Percentiles rank a stretch among this genome's conserved stretches.
phyloP scores from a whole-genome alignment of 2,797 vertebrate species.

The Pampus argenteus region DNA sequence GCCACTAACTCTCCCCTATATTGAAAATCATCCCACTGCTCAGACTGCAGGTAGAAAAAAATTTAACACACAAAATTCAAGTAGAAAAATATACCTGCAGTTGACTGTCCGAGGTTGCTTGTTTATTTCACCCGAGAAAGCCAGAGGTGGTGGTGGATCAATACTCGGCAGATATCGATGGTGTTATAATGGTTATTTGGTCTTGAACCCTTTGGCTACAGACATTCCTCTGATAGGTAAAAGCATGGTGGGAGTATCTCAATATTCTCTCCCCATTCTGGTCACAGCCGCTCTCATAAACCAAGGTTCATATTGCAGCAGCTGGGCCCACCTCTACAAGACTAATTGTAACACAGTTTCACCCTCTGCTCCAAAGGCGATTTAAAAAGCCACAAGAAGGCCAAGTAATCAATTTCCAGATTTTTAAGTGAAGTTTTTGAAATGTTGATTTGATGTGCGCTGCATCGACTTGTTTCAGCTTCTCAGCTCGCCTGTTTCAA shows the following conservation, averaged over 20 bases:
- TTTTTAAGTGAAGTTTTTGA: constrained; percentile 40
- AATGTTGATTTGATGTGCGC: constrained; percentile 35
- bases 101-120: constrained; percentile 40
- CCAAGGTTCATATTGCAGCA: constrained; percentile 72
- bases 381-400: constrained; percentile 39
- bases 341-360: constrained; percentile 68
- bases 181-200: constrained; percentile 61
- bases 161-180: constrained; percentile 65
- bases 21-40: constrained; percentile 3
- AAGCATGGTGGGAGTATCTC: constrained; percentile 43
- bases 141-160: constrained; percentile 61
- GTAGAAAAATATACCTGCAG: constrained; percentile 15
- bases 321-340: constrained; percentile 61
- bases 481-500: constrained; percentile 15
- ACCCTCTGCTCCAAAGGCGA: constrained; percentile 38
- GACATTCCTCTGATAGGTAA: constrained; percentile 60
- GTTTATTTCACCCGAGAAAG: constrained; percentile 57
- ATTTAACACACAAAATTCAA: constrained; percentile 19
- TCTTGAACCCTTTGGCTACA: constrained; percentile 51
- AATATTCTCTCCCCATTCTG: constrained; percentile 32
- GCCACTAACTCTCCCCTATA: constrained; percentile 19
- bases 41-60: not conserved
- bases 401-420: constrained; percentile 48
- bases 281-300: constrained; percentile 72
- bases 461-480: not conserved